phyloP scores from a whole-genome alignment of 2,113 vertebrate species.

The Oxyura jamaicensis region DNA sequence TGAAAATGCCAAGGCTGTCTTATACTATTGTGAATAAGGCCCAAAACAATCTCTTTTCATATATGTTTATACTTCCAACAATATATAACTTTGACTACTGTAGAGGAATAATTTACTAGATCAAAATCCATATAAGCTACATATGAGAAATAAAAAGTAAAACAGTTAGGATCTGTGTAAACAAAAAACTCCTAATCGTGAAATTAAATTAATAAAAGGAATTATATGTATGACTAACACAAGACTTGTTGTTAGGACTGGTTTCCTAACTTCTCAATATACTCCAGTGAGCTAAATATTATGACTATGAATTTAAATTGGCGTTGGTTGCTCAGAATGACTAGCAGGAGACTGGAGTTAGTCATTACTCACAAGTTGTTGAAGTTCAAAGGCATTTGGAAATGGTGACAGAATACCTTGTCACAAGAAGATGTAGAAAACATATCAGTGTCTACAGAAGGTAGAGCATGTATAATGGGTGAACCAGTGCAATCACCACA shows the following conservation, averaged over 20 bases:
- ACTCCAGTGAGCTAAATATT: not conserved
- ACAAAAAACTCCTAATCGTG: accelerated
- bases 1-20: not conserved
- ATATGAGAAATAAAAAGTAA: not conserved
- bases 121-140: accelerated
- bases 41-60: not conserved
- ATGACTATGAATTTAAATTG: not conserved
- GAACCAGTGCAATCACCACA: not conserved
- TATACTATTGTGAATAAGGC: not conserved
- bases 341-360: not conserved
- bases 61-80: not conserved
- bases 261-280: not conserved
- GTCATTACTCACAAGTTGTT: not conserved
- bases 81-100: not conserved
- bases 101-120: not conserved
- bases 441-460: not conserved
- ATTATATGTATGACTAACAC: not conserved
- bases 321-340: not conserved
- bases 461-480: not conserved
- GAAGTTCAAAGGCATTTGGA: not conserved
- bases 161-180: not conserved
- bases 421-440: not conserved
- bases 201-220: not conserved
- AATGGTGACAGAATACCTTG: not conserved
- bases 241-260: not conserved